phyloP scores from a whole-genome alignment of 2,113 vertebrate species.

The Nerophis ophidion region DNA sequence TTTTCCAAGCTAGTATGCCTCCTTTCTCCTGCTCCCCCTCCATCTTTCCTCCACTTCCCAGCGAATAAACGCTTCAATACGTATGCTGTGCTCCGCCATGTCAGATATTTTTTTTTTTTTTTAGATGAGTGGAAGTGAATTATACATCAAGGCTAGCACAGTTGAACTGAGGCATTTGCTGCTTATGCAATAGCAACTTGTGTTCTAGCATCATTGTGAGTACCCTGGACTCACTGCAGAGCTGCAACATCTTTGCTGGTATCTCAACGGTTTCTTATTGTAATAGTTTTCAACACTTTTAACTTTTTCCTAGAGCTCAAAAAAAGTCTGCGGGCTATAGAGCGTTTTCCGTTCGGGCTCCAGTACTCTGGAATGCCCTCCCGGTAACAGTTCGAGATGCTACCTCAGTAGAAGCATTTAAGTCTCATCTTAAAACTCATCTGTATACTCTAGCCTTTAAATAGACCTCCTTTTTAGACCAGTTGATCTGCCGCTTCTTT shows the following conservation, averaged over 20 bases:
- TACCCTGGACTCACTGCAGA: background rate
- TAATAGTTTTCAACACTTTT: too few relatives aligned
- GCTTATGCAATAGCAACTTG: constrained; percentile 70
- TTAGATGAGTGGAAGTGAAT: constrained; percentile 55
- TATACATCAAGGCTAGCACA: constrained; percentile 61
- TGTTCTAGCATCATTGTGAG: constrained; percentile 43
- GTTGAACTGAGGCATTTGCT: constrained; percentile 40
- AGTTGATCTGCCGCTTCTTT: too few relatives aligned
- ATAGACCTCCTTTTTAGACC: too few relatives aligned
- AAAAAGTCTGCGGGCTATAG: too few relatives aligned
- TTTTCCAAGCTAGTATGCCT: constrained; percentile 52
- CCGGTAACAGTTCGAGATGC: too few relatives aligned
- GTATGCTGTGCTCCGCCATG: background rate
- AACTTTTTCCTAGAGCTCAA: too few relatives aligned
- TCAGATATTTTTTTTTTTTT: constrained; percentile 20
- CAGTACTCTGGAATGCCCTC: too few relatives aligned
- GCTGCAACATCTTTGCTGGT: background rate
- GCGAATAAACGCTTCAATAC: constrained; percentile 28
- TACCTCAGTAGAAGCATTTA: too few relatives aligned
- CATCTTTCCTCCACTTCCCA: constrained; percentile 42
- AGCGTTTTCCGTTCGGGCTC: too few relatives aligned
- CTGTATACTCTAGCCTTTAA: too few relatives aligned
- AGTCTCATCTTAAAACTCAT: too few relatives aligned
- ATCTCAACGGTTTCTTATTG: too few relatives aligned
- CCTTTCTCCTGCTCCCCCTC: constrained; percentile 9